These are phyloP conservation scores for Ataeniobius toweri DNA, from an alignment of 2,797 vertebrate genomes.

Conservation along the genomic window DNA sequence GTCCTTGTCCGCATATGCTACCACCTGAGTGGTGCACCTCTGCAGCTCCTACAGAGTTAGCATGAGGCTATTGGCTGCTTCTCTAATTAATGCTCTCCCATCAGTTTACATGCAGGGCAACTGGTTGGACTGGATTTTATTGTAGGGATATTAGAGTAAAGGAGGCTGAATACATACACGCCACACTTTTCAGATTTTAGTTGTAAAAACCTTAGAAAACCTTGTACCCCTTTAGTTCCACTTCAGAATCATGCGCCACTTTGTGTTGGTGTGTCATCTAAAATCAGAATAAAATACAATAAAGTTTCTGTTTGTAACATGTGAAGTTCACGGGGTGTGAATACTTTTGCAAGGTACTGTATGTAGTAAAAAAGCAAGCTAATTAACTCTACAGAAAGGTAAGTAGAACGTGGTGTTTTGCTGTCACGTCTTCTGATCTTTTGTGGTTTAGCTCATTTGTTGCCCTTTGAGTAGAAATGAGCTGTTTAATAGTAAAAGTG, in stretches of 20 bases:
- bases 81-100: not conserved
- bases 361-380: not conserved
- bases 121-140: not conserved
- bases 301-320: not conserved
- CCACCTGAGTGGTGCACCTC: not conserved
- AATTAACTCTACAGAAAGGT: constrained; percentile 17
- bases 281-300: not conserved
- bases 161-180: not conserved
- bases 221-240: no score
- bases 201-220: not conserved
- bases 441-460: not conserved
- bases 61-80: not conserved
- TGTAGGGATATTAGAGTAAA: not conserved
- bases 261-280: not conserved
- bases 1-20: not conserved
- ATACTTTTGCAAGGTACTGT: not conserved
- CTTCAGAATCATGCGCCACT: no score
- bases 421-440: constrained; percentile 10
- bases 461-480: not conserved
- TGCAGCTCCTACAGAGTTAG: not conserved
- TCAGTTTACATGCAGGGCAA: not conserved
- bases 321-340: not conserved
- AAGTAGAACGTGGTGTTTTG: constrained; percentile 12
- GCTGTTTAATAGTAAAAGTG: constrained; percentile 17
- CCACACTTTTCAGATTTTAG: not conserved